Conservation (phyloP, 1,140 invertebrate genomes). For the Drosophila ironensis region DNA sequence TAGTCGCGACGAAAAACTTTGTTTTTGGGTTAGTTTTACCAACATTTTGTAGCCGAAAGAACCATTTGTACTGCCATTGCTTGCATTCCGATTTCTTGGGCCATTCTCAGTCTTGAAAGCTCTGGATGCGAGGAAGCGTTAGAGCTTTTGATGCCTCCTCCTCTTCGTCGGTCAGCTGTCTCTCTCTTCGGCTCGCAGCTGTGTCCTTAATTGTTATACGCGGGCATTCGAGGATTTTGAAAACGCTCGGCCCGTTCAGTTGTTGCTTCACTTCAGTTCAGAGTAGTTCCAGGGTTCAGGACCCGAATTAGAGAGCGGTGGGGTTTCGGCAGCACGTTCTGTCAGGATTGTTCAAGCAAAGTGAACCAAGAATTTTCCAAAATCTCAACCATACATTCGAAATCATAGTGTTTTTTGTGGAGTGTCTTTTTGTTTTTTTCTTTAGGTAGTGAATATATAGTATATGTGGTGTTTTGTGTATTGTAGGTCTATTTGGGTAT, state of each 20-base stretch:
- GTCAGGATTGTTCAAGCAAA: conserved; percentile 8
- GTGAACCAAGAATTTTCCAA: background rate
- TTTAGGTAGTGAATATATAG: too few relatives aligned
- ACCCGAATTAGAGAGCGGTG: conserved; percentile 1
- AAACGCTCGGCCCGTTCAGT: conserved; percentile 51
- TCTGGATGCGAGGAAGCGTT: conserved; percentile 12
- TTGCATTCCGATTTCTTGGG: background rate
- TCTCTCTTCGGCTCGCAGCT: conserved; percentile 6
- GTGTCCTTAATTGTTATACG: conserved; percentile 36
- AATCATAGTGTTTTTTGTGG: too few relatives aligned
- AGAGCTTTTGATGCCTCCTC: too few relatives aligned
- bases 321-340: conserved; percentile 1
- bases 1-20: background rate
- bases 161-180: background rate
- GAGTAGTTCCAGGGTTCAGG: conserved; percentile 29
- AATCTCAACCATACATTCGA: too few relatives aligned
- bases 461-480: too few relatives aligned
- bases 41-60: background rate
- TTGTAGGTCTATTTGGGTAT: too few relatives aligned
- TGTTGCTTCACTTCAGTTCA: conserved; percentile 76
- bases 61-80: background rate
- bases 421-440: too few relatives aligned
- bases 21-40: conserved; percentile 8
- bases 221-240: conserved; percentile 42
- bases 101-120: conserved; percentile 28